Base-by-base conservation (phyloP, 2,113 vertebrate species). In the Xenopus laevis region DNA sequence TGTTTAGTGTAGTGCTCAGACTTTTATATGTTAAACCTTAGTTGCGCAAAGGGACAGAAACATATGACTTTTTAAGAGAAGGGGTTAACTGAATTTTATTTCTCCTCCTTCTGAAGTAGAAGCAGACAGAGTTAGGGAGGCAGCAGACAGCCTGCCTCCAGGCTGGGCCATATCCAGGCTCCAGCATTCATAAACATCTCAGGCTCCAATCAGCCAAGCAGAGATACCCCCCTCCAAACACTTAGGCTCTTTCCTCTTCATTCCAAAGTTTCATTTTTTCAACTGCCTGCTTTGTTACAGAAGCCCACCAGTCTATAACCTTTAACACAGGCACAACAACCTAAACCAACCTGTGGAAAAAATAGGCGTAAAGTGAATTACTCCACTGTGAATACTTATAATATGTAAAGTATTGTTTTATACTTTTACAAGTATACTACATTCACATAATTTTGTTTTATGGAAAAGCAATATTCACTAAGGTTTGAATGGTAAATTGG, bases 71-170 rank as follows among this genome's bases (percentile, higher is more conserved):
- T 27, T 52, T 72, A 17, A 44, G n/a, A 45, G 44, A 17, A 76
- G 30, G 66, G 66, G 66, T 77, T 70, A 70, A 77, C 53, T 40
- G n/a, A 10, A 57, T 70, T 64, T 65, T 44, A 64, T 55, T 55
- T 70, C 79, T 83, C 82, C 85, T 78, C 84, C 86, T 83, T 87
- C 80, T 81, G 81, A 85, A 75, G 80, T 78, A 78, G 78, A 79
- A 77, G 70, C 77, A 88, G 86, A 88, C 86, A 87, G 84, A 86
- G 82, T 74, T 82, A 82, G 82, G 79, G 68, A 64, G 46, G 85
- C 81, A 87, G 82, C 87, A 86, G 85, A 87, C 89, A 74, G 63
- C 40, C 0, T 0, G 45, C 78, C 86, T 82, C 82, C 86, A 86
- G 83, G 60, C 82, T 27, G 68, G n/a, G 79, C 82, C 18, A 47